Evolutionary conservation across 2,888 invertebrate species (phyloP).

Genomic region (Coelinius sp.): DNA sequence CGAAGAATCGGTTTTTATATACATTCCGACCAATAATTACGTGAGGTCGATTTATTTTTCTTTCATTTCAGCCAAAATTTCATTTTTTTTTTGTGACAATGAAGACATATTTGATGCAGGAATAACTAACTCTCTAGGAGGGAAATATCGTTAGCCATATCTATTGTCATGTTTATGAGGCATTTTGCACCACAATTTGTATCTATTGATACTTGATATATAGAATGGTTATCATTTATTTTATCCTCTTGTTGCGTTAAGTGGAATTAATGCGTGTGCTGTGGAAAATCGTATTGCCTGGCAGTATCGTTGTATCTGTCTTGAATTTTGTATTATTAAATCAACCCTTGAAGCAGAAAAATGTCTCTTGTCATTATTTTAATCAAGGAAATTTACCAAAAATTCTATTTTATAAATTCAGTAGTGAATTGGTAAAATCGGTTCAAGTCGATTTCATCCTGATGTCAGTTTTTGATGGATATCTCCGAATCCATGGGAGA

Average conservation of each 20-base stretch:
- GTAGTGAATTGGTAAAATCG: too few relatives aligned
- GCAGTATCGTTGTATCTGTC: slow-evolving; percentile 58
- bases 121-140: background rate
- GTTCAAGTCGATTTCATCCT: too few relatives aligned
- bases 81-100: background rate
- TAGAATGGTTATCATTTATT: background rate
- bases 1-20: background rate
- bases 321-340: slow-evolving; percentile 66
- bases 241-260: background rate
- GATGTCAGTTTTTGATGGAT: too few relatives aligned
- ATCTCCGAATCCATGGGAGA: too few relatives aligned
- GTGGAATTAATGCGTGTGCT: background rate
- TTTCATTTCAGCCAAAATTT: too few relatives aligned
- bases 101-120: too few relatives aligned
- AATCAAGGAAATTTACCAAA: too few relatives aligned
- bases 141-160: slow-evolving; percentile 27
- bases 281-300: slow-evolving; percentile 34
- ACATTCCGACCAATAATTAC: too few relatives aligned
- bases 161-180: slow-evolving; percentile 54
- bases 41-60: too few relatives aligned
- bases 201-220: slow-evolving; percentile 38
- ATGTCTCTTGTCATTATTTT: background rate
- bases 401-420: too few relatives aligned
- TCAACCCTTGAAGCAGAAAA: slow-evolving; percentile 64
- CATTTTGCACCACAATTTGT: slow-evolving; percentile 61